These are phyloP conservation scores for Lochmaea capreae DNA, from an alignment of 2,888 invertebrate species.

Conservation along the genomic window DNA sequence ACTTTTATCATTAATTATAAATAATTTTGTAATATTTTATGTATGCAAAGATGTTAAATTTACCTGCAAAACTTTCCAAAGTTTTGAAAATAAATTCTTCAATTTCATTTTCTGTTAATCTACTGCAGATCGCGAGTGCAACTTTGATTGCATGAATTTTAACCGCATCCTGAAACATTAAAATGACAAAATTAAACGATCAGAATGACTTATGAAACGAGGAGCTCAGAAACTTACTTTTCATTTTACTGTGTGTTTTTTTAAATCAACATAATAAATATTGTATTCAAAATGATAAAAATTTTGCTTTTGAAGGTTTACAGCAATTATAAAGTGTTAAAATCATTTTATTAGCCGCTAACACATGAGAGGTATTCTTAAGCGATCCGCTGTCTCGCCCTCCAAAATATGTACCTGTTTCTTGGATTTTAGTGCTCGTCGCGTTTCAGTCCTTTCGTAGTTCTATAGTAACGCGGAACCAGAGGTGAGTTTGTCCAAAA, in stretches of 20 bases:
- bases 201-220: not conserved
- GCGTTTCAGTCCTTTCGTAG: too few species aligned
- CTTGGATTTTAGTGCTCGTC: too few species aligned
- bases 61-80: slow-evolving; percentile 52
- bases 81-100: slow-evolving; percentile 56
- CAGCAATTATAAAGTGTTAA: too few species aligned
- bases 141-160: slow-evolving; percentile 50
- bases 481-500: too few species aligned
- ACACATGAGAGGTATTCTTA: not conserved
- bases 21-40: too few species aligned
- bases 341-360: too few species aligned
- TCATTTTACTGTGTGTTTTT: not conserved
- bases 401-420: too few species aligned
- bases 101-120: slow-evolving; percentile 53
- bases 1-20: too few species aligned
- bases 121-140: slow-evolving; percentile 53
- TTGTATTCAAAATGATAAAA: too few species aligned
- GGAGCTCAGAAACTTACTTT: too few species aligned
- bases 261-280: too few species aligned
- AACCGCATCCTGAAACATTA: slow-evolving; percentile 57
- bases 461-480: too few species aligned
- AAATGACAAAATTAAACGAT: not conserved
- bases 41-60: slow-evolving; percentile 13
- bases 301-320: not conserved
- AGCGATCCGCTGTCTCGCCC: not conserved